phyloP scores from a whole-genome alignment of 2,888 invertebrate species.

The Thereva unica region DNA sequence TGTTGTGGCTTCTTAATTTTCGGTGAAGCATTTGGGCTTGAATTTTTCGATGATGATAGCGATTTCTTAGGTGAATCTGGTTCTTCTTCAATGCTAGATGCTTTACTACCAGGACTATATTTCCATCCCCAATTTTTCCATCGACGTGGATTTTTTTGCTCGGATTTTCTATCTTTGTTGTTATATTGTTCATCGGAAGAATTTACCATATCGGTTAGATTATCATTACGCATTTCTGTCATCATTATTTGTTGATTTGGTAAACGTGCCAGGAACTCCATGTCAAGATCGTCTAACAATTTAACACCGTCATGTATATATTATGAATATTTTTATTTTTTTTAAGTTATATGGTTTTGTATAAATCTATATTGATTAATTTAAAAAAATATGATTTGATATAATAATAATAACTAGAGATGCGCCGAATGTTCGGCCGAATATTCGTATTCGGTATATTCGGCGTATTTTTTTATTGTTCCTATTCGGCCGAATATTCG shows the following conservation, averaged over 20 bases:
- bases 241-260: conserved; percentile 43
- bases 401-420: too few species aligned
- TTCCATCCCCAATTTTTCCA: conserved; percentile 50
- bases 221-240: conserved; percentile 38
- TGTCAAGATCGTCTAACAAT: conserved; percentile 48
- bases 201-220: conserved; percentile 26
- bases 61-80: conserved; percentile 48
- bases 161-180: conserved; percentile 41
- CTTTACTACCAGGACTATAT: conserved; percentile 48
- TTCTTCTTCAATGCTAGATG: conserved; percentile 49
- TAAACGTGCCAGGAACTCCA: conserved; percentile 48
- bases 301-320: conserved; percentile 29
- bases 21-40: conserved; percentile 48
- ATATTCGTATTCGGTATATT: too few species aligned
- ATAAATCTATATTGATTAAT: conserved; percentile 2
- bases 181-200: conserved; percentile 27
- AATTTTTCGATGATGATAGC: conserved; percentile 46
- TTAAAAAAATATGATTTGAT: too few species aligned
- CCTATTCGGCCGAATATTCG: too few species aligned
- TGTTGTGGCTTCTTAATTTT: conserved; percentile 44
- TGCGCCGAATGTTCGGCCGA: too few species aligned
- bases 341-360: conserved; percentile 15
- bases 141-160: conserved; percentile 44
- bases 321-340: conserved; percentile 17
- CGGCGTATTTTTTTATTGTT: too few species aligned